Conservation (phyloP, 2,797 vertebrate species). For the Pseudochaenichthys georgianus region DNA sequence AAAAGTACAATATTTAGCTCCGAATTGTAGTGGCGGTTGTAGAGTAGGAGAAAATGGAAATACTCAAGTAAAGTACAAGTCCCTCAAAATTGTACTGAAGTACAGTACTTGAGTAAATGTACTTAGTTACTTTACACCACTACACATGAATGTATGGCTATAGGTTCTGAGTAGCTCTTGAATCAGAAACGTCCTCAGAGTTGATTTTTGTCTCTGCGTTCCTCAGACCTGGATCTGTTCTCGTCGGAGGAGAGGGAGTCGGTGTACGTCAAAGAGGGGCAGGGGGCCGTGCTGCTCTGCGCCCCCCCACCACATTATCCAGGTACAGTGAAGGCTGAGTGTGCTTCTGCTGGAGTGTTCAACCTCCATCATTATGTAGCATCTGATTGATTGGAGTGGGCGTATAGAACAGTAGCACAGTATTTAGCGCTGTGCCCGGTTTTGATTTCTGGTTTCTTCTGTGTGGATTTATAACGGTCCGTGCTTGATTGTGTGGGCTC, state of each 20-base stretch:
- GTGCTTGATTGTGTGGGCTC: background rate
- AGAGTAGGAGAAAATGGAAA: no score
- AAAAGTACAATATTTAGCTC: no score
- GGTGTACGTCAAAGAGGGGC: constrained; percentile 92
- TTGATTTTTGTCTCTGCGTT: constrained; percentile 24
- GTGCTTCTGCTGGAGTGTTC: background rate
- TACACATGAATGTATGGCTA: background rate
- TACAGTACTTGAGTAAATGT: no score
- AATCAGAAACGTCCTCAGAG: background rate
- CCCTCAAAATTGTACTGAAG: no score
- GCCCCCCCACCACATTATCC: constrained; percentile 93
- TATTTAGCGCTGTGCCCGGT: background rate
- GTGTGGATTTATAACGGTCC: background rate
- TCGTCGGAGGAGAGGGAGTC: constrained; percentile 92
- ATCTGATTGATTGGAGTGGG: constrained; percentile 12
- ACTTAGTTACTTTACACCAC: no score
- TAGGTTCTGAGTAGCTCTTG: constrained; percentile 9
- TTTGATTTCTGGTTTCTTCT: constrained; percentile 2
- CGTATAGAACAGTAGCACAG: background rate
- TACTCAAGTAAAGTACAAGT: no score
- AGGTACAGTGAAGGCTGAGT: constrained; percentile 82
- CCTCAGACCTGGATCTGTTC: constrained; percentile 93
- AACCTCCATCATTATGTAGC: background rate
- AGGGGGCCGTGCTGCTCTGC: constrained; percentile 94
- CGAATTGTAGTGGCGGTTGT: no score